Evolutionary conservation across 2,113 vertebrate species (phyloP).

Genomic region (Chionodraco myersi): DNA sequence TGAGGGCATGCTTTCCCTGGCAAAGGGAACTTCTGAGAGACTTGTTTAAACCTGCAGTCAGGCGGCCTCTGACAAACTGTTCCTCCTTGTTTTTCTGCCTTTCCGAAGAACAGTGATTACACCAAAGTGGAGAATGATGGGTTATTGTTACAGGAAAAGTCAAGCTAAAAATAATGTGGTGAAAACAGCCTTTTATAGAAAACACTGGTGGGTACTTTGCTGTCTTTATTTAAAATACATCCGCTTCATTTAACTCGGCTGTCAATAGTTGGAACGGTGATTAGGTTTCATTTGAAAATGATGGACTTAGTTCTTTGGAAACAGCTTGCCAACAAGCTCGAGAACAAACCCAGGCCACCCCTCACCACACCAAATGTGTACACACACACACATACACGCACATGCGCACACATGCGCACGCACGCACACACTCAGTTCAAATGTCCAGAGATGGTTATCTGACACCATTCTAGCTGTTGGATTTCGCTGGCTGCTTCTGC

Average conservation of each 20-base stretch:
- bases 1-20: constrained; percentile 38
- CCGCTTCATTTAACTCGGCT: constrained; percentile 32
- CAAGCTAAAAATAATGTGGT: constrained; percentile 47
- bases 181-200: constrained; percentile 17
- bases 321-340: constrained; percentile 16
- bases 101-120: constrained; percentile 49
- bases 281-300: constrained; percentile 53
- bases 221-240: constrained; percentile 23
- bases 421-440: neutral
- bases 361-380: neutral
- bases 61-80: constrained; percentile 14
- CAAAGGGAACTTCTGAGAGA: constrained; percentile 26
- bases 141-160: constrained; percentile 39
- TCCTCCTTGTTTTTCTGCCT: constrained; percentile 23
- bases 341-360: constrained; percentile 8
- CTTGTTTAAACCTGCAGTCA: constrained; percentile 62
- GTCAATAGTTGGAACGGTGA: constrained; percentile 30
- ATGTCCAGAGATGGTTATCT: constrained; percentile 51
- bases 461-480: constrained; percentile 40
- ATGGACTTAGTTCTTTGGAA: constrained; percentile 23
- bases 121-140: constrained; percentile 58
- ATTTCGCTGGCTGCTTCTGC: constrained; percentile 50
- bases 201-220: neutral
- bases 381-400: too few species aligned
- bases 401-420: neutral